Base-by-base conservation (phyloP, 2,888 invertebrate genomes). In the Laothoe populi region DNA sequence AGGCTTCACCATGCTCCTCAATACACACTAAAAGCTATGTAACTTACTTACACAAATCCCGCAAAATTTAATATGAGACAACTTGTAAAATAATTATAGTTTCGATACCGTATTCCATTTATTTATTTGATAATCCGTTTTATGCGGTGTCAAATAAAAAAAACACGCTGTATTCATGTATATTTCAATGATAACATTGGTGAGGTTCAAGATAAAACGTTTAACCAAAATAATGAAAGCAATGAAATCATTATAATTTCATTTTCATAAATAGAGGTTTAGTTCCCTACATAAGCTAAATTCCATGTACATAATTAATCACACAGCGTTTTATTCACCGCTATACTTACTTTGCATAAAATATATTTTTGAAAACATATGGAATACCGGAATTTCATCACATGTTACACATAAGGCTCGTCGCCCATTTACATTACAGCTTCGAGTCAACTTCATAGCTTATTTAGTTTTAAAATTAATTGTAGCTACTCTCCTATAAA, bases 31-130 rank as follows among this genome's bases (percentile, higher is more conserved):
- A 88, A 91, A 91, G 91, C 91, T 78, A 79, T 79, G 73, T 7
- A 83, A 79, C 82, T 88, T 89, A 90, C 87, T 89, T 86, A 90
- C 88, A 89, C 85, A 82, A 73, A 86, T 89, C 87, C 87, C 82
- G 84, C 78, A 84, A 64, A 58, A 67, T 62, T 48, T 31, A 60
- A 64, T 16, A 45, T 45, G 61, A 66, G 26, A 23, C 40, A 49
- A 42, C 19, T 53, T 53, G 38, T 42, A 44, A 40, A 49, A 42
- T 24, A 21, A 31, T 4, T n/a, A 19, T 21, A 26, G 16, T 42
- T 59, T 49, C 38, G 1, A 5, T 45, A 23, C 26, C 16, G 13
- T 60, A 13, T 44, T 19, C 59, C 26, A 24, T 8, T 40, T 42
- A 5, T 44, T 31, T 38, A 40, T 21, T 48, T 26, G 24, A 24